Conservation (phyloP, 2,888 invertebrate genomes). For the Polyommatus iphigenia region DNA sequence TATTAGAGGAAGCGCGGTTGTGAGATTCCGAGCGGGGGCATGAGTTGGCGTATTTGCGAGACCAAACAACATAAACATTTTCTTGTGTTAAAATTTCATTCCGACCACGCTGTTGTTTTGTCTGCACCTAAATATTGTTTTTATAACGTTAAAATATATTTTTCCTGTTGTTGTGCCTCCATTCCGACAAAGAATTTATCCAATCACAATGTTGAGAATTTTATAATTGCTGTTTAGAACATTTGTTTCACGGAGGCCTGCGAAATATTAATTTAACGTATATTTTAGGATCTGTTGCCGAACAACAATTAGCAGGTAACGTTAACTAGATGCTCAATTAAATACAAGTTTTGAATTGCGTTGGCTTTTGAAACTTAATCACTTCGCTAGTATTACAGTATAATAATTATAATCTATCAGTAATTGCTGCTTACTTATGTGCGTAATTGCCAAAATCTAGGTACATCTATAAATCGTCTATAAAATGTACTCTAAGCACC, state of each 20-base stretch:
- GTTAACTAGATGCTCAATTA: neutral
- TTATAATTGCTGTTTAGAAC: neutral
- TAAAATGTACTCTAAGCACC: neutral
- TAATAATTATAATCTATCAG: too few relatives aligned
- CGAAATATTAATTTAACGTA: neutral
- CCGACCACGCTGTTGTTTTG: neutral
- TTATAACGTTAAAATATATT: neutral
- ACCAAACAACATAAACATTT: constrained; percentile 2
- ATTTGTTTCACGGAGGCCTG: neutral
- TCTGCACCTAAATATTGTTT: neutral
- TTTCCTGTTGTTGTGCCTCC: neutral
- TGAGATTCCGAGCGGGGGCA: constrained; percentile 1
- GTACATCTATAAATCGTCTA: neutral
- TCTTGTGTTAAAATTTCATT: neutral
- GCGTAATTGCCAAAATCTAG: neutral
- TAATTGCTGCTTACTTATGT: too few relatives aligned
- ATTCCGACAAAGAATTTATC: neutral
- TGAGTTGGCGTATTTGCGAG: neutral
- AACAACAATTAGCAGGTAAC: neutral
- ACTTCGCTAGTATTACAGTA: too few relatives aligned
- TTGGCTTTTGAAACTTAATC: neutral
- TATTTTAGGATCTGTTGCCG: neutral
- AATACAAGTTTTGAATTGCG: neutral
- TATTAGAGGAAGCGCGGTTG: constrained; percentile 14
- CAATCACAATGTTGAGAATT: neutral